Evolutionary conservation across 1,140 invertebrate genomes (phyloP).

Genomic region (Lepidurus apus): DNA sequence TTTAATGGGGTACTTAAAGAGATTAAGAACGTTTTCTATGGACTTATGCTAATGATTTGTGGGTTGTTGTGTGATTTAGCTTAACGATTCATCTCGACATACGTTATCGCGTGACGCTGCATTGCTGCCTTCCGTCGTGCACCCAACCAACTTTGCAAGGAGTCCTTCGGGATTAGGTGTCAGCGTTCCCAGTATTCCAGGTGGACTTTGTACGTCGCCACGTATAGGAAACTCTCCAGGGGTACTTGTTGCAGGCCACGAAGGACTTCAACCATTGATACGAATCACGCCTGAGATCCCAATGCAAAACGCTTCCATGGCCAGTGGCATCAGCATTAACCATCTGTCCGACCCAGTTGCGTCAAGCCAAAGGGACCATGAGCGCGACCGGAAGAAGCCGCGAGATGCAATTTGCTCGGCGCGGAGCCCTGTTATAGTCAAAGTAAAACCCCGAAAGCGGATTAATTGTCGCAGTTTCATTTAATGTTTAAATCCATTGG

Average conservation of each 20-base stretch:
- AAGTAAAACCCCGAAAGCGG: neutral
- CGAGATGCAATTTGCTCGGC: neutral
- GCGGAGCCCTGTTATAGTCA: neutral
- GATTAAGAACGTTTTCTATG: neutral
- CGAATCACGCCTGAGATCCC: neutral
- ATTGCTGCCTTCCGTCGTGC: neutral
- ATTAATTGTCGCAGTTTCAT: neutral
- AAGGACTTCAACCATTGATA: neutral
- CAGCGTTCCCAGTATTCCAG: neutral
- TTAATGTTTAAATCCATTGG: neutral
- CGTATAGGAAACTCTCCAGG: neutral
- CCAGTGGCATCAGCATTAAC: neutral
- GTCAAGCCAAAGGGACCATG: neutral
- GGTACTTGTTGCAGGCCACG: neutral
- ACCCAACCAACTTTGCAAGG: neutral
- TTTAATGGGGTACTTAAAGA: slow-evolving; percentile 44
- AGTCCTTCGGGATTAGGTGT: neutral
- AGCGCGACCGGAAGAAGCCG: neutral
- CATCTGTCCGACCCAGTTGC: neutral
- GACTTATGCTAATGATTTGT: neutral
- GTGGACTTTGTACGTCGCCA: neutral
- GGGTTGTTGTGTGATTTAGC: neutral
- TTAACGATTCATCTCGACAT: neutral
- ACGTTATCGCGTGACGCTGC: neutral
- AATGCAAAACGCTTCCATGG: neutral